Base-by-base conservation (phyloP, 1,140 invertebrate species). In the Hypsibius dujardini region DNA sequence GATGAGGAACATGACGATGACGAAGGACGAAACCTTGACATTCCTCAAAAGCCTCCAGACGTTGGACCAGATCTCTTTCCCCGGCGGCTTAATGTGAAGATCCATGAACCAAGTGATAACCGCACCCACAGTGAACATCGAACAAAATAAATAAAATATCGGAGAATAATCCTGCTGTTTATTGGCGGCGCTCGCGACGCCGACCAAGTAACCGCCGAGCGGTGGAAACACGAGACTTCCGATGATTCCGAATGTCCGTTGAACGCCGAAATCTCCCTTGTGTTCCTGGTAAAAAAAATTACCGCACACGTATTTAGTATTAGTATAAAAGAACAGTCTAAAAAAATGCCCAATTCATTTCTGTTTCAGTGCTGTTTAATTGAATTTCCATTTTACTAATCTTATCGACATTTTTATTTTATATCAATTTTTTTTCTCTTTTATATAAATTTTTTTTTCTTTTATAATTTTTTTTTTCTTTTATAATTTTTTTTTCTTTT, bases 211-310 rank as follows among this genome's bases (percentile, higher is more conserved):
- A 56, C 50, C 50, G 50, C n/a, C 50, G n/a, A 56, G 7, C 7
- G n/a, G 50, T 56, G 50, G 50, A 7, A 56, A 7, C 50, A 56
- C 7, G 7, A 56, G n/a, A n/a, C n/a, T n/a, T n/a, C n/a, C n/a
- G n/a, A n/a, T n/a, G 50, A 7, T 56, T n/a, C 50, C 50, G n/a
- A 56, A 56, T 56, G 50, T 56, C 50, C 50, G 50, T n/a, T 56
- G 50, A n/a, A 56, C n/a, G 50, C 50, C 50, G 50, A 56, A 56
- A 56, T 56, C 50, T 56, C 50, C 50, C n/a, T n/a, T n/a, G n/a
- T n/a, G n/a, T n/a, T n/a, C n/a, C n/a, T n/a, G n/a, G n/a, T n/a
- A n/a, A n/a, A n/a, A n/a, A n/a, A n/a, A n/a, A n/a, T n/a, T n/a
- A n/a, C n/a, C n/a, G n/a, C n/a, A n/a, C n/a, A n/a, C n/a, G n/a